Percentiles rank a stretch among this genome's conserved stretches.
Conservation (phyloP, 2,888 invertebrate species). For the Drosophila longiperda region DNA sequence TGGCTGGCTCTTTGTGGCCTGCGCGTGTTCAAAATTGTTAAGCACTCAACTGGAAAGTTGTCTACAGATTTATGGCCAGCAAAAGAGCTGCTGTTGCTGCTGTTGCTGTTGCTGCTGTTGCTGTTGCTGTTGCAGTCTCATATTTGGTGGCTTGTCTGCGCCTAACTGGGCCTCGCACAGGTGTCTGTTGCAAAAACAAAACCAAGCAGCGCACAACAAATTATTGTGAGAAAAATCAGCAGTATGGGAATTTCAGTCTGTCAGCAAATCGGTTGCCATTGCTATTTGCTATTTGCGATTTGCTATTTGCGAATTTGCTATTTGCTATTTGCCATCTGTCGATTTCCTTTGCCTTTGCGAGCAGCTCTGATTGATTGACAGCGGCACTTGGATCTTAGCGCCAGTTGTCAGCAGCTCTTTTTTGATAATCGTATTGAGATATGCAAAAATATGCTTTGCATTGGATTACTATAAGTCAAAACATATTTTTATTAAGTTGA, state of each 20-base stretch:
- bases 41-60: slow-evolving; percentile 76
- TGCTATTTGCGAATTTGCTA: background rate
- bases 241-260: slow-evolving; percentile 54
- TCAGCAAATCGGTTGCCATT: slow-evolving; percentile 51
- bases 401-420: slow-evolving; percentile 27
- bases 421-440: background rate
- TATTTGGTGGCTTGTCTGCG: slow-evolving; percentile 63
- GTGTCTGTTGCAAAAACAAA: slow-evolving; percentile 62
- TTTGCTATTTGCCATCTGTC: slow-evolving; percentile 6
- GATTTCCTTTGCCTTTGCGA: background rate
- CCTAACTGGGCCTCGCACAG: slow-evolving; percentile 64
- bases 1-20: slow-evolving; percentile 54
- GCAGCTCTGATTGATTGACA: slow-evolving; percentile 54
- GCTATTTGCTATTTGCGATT: background rate
- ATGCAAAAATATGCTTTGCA: background rate
- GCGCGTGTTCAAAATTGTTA: slow-evolving; percentile 67
- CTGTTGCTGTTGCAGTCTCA: slow-evolving; percentile 47
- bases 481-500: background rate
- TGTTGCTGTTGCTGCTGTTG: slow-evolving; percentile 10
- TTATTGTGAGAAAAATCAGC: slow-evolving; percentile 80
- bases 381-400: slow-evolving; percentile 32
- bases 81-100: slow-evolving; percentile 33
- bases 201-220: slow-evolving; percentile 71
- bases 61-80: slow-evolving; percentile 72
- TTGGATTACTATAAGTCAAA: background rate